Base-by-base conservation (phyloP, 2,113 vertebrate genomes). In the Gadus macrocephalus region DNA sequence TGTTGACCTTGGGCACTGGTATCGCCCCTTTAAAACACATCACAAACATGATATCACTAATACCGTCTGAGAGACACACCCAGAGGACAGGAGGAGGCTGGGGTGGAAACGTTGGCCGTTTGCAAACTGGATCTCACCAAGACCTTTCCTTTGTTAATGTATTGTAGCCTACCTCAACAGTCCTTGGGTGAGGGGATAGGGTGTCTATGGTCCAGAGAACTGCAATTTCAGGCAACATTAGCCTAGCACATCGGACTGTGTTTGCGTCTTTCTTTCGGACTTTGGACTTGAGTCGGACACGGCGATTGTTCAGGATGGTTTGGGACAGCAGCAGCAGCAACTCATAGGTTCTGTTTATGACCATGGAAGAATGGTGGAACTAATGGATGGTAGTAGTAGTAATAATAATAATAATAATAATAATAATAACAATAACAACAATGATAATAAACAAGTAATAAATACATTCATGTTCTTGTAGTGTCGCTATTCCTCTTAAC, bases 391-490 rank as follows among this genome's bases (percentile, higher is more conserved):
- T 58, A 58, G 55, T n/a, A 58, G n/a, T n/a, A 58, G 14, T 58
- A 58, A 17, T 58, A 58, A 58, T 17, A 58, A 58, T n/a, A 58
- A 72, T n/a, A 58, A 17, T 58, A 58, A 58, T 58, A 58, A 19
- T n/a, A 17, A 58, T 58, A 58, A 58, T 58, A 58, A 58, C 4
- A 58, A 58, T 7, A 58, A 58, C n/a, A 58, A 58, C n/a, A 7
- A 55, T n/a, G n/a, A 58, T 58, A 69, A 75, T 69, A 80, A 85
- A 83, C 73, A 87, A 70, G 88, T 91, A 94, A 96, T 96, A 95
- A 96, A 96, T 96, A 95, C 94, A 94, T 94, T 95, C 93, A 78
- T 71, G 87, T 93, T 85, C 90, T 88, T 88, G 88, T 90, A 91
- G 88, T 83, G 87, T 89, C 80, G 72, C 91, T 92, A 88, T 88